Evolutionary conservation across 2,113 vertebrate species (phyloP).

Genomic region (Emydura subglobosa): DNA sequence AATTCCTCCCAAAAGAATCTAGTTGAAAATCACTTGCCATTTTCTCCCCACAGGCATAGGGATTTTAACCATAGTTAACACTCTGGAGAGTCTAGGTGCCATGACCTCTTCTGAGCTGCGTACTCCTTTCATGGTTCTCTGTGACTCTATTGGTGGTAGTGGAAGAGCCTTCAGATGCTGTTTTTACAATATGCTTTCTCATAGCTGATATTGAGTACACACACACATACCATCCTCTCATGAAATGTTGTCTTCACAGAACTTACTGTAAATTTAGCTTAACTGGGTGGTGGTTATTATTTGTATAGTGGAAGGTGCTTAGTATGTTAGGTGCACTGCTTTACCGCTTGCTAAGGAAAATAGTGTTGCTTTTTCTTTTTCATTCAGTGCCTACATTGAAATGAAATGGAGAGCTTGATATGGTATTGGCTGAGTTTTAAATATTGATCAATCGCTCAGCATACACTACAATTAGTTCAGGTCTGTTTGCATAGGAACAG

Average conservation of each 20-base stretch:
- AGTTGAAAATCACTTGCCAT: background rate
- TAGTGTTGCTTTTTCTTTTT: background rate
- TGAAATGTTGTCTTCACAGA: background rate
- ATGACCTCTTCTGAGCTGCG: background rate
- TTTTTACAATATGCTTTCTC: background rate
- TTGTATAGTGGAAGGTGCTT: background rate
- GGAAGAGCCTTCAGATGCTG: background rate
- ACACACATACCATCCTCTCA: fast-evolving
- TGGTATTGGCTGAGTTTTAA: background rate
- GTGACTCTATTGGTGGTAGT: background rate
- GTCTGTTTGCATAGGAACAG: background rate
- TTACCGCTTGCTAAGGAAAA: background rate
- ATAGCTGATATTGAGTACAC: background rate
- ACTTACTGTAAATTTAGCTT: background rate
- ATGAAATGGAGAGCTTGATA: background rate
- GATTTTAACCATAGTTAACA: background rate
- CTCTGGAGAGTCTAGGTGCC: background rate
- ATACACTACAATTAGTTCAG: background rate
- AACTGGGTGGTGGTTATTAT: background rate
- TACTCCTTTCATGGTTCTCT: background rate
- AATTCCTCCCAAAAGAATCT: background rate
- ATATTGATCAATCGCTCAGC: background rate
- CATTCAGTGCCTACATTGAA: fast-evolving
- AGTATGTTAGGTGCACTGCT: background rate
- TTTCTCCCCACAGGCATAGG: background rate